phyloP scores from a whole-genome alignment of 2,888 invertebrate species.

The Erebia palarica region DNA sequence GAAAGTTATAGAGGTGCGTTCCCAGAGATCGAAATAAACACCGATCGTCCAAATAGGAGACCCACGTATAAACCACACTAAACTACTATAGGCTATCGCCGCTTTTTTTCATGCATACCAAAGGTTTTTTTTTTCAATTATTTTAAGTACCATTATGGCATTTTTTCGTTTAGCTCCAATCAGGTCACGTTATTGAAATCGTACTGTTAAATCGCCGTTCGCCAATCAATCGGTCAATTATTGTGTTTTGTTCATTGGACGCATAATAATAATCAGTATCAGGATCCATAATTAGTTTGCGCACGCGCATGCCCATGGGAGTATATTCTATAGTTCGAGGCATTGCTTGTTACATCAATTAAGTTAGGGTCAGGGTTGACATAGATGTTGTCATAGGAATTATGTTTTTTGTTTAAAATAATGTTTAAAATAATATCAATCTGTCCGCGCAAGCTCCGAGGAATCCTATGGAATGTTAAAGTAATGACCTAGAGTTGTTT shows the following conservation, averaged over 20 bases:
- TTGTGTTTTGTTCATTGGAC: conserved; percentile 11
- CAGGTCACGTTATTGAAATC: not conserved
- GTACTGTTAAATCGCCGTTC: not conserved
- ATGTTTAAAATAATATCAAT: no score
- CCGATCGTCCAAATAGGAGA: no score
- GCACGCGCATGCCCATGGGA: conserved; percentile 25
- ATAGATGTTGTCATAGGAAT: not conserved
- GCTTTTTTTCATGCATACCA: no score
- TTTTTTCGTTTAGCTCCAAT: not conserved
- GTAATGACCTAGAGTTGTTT: no score
- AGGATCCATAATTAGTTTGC: conserved; percentile 23
- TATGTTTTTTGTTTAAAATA: conserved; percentile 2
- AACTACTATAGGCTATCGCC: no score
- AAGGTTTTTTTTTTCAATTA: no score
- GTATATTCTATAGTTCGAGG: conserved; percentile 7
- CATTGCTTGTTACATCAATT: conserved; percentile 15
- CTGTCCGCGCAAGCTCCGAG: no score
- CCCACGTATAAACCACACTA: no score
- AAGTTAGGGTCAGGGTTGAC: conserved; percentile 18
- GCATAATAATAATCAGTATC: conserved; percentile 24
- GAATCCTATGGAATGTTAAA: no score
- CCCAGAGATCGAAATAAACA: no score
- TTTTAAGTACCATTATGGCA: not conserved
- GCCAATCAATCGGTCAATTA: not conserved
- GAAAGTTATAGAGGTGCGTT: no score